Percentiles rank a stretch among this genome's conserved stretches.
Conservation (phyloP, 2,888 invertebrate species). For the Rhingia campestris region DNA sequence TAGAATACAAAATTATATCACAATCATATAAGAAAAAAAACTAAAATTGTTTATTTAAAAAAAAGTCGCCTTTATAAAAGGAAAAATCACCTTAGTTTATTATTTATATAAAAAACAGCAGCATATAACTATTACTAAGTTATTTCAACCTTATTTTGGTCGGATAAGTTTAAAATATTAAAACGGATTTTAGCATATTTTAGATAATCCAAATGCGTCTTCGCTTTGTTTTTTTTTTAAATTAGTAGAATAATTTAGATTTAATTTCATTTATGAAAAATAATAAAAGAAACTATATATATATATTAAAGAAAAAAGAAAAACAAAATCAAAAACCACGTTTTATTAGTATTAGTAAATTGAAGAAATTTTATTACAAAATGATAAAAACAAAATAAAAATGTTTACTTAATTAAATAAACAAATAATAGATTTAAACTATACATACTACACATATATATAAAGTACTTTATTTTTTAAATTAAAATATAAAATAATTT, state of each 20-base stretch:
- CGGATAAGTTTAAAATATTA: conserved; percentile 25
- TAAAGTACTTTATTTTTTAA: conserved; percentile 63
- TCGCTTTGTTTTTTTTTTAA: conserved; percentile 46
- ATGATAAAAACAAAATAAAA: conserved; percentile 39
- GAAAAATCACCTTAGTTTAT: conserved; percentile 58
- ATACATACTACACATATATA: conserved; percentile 66
- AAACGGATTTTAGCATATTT: conserved; percentile 46
- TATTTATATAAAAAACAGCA: conserved; percentile 59
- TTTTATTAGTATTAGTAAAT: conserved; percentile 69
- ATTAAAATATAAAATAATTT: conserved; percentile 52
- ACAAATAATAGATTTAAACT: conserved; percentile 57
- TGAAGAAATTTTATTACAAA: conserved; percentile 54
- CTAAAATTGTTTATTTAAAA: conserved; percentile 45
- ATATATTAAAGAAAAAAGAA: conserved; percentile 43
- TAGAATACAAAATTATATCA: conserved; percentile 45
- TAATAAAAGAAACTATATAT: conserved; percentile 53
- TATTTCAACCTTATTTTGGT: conserved; percentile 40
- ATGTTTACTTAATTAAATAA: conserved; percentile 63
- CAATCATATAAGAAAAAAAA: conserved; percentile 41
- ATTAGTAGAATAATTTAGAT: conserved; percentile 58
- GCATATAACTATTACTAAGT: conserved; percentile 44
- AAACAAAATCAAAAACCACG: conserved; percentile 52
- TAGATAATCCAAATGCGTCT: conserved; percentile 61
- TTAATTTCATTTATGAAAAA: conserved; percentile 62
- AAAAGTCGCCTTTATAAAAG: conserved; percentile 64